phyloP scores from a whole-genome alignment of 2,888 invertebrate species.

The Diogma glabrata region DNA sequence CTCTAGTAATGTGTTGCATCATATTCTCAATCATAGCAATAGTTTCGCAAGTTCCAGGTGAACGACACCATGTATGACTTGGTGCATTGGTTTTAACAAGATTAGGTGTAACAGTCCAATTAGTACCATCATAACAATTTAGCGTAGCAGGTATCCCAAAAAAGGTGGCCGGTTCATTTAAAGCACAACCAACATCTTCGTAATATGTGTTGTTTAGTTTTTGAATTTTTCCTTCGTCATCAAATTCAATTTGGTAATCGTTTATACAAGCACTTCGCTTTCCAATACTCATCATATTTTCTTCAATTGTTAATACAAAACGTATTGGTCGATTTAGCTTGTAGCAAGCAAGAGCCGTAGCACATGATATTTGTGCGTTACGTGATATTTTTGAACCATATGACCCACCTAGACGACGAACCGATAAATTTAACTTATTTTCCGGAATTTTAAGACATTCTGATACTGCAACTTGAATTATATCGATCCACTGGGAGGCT shows the following conservation, averaged over 20 bases:
- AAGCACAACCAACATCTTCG: conserved; percentile 42
- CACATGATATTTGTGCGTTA: conserved; percentile 43
- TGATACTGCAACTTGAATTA: conserved; percentile 45
- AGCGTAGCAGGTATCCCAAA: conserved; percentile 37
- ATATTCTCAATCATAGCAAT: conserved; percentile 50
- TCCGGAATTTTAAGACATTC: conserved; percentile 42
- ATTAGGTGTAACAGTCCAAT: conserved; percentile 55
- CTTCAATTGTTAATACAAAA: conserved; percentile 56
- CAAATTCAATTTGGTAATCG: conserved; percentile 54
- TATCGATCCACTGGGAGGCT: conserved; percentile 53
- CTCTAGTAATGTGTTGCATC: conserved; percentile 51
- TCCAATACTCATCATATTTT: conserved; percentile 59
- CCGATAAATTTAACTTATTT: conserved; percentile 56
- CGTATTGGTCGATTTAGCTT: conserved; percentile 50
- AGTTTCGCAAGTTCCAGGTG: conserved; percentile 39
- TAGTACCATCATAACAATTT: conserved; percentile 55
- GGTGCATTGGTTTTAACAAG: conserved; percentile 54
- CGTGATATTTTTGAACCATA: conserved; percentile 69
- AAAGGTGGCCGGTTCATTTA: conserved; percentile 40
- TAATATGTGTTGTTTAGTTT: conserved; percentile 46
- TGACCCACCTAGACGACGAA: conserved; percentile 66
- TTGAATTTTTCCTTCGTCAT: conserved; percentile 52
- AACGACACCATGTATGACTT: conserved; percentile 48
- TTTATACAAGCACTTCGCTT: conserved; percentile 49
- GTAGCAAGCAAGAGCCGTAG: conserved; percentile 57